phyloP scores from a whole-genome alignment of 2,113 vertebrate species.

The Mola mola region DNA sequence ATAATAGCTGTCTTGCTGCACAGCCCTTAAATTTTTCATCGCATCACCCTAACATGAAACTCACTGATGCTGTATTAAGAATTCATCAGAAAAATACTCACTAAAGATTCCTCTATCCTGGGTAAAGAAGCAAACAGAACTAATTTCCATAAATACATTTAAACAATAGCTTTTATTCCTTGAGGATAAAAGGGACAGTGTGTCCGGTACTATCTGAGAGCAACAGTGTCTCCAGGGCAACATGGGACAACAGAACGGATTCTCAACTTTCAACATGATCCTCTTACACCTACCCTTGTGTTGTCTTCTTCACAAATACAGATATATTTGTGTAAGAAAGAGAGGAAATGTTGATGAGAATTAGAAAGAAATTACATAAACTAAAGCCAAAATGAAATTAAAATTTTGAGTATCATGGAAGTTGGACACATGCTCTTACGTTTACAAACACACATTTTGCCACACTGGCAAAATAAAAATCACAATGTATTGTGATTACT shows the following conservation, averaged over 20 bases:
- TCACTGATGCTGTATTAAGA: slow-evolving; percentile 3
- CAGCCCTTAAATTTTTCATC: slow-evolving; percentile 4
- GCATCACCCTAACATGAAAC: slow-evolving; percentile 2
- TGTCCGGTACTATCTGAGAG: slow-evolving; percentile 2
- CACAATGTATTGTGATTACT: neutral
- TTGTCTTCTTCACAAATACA: no score
- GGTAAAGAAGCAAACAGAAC: neutral
- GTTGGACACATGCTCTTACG: neutral
- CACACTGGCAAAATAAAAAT: no score
- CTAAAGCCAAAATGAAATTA: neutral
- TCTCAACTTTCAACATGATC: slow-evolving; percentile 35
- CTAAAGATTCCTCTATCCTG: no score
- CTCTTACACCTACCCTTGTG: slow-evolving; percentile 39
- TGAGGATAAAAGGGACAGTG: slow-evolving; percentile 5
- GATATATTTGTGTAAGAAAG: no score
- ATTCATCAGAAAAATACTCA: neutral
- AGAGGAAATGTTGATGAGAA: no score
- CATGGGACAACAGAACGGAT: slow-evolving; percentile 37
- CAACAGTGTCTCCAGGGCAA: slow-evolving; percentile 50
- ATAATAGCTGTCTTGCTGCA: slow-evolving; percentile 1
- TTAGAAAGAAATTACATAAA: no score
- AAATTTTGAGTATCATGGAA: neutral
- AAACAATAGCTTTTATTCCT: slow-evolving; percentile 21
- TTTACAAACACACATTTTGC: neutral
- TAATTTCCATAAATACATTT: slow-evolving; percentile 1